Conservation (phyloP, 2,888 invertebrate genomes). For the Camptogramma bilineatum region DNA sequence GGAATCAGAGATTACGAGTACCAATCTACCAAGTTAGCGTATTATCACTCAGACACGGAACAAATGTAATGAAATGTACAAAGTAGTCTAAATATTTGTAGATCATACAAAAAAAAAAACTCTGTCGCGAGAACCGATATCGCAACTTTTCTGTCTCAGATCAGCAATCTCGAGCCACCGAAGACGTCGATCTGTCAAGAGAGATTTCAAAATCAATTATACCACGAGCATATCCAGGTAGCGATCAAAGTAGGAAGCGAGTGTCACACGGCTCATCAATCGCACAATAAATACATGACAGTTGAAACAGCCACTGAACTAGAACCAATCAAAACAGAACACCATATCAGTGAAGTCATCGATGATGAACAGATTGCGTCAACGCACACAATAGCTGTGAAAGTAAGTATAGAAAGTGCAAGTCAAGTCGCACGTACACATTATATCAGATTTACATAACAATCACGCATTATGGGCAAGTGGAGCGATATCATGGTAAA, state of each 20-base stretch:
- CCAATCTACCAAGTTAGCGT: no score
- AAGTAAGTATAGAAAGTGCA: conserved; percentile 85
- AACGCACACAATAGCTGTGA: conserved; percentile 77
- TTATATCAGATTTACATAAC: conserved; percentile 84
- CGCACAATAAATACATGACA: conserved; percentile 5
- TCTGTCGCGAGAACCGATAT: no score
- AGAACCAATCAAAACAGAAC: conserved; percentile 19
- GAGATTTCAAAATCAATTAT: no score
- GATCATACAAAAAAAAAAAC: no score
- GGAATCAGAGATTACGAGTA: no score
- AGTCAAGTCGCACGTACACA: conserved; percentile 78
- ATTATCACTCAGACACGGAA: no score
- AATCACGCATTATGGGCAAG: conserved; percentile 77
- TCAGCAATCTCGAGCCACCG: no score
- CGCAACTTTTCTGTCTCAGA: no score
- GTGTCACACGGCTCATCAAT: not conserved
- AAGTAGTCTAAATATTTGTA: no score
- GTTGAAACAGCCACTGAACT: conserved; percentile 25
- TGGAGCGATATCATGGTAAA: conserved; percentile 70
- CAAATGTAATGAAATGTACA: no score
- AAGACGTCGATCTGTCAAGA: no score
- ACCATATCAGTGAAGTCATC: conserved; percentile 41
- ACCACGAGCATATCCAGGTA: not conserved
- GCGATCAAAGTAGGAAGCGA: not conserved
- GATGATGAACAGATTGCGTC: conserved; percentile 66